Base-by-base conservation (phyloP, 1,140 invertebrate species). In the Drosophila guanche region DNA sequence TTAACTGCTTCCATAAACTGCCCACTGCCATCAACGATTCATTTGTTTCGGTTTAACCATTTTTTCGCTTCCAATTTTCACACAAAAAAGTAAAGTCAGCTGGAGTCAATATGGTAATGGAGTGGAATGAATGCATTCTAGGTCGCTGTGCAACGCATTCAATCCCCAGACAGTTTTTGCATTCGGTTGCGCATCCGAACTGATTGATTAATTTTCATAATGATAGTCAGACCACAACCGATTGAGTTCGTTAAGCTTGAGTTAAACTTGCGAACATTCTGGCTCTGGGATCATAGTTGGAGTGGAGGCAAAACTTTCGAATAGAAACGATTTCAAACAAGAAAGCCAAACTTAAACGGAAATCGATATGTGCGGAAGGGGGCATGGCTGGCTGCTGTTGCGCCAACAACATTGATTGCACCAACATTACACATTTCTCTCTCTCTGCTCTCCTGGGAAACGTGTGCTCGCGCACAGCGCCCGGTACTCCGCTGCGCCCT, bases 21-120 rank as follows among this genome's bases (percentile, higher is more conserved):
- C 16, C 50, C 50, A 8, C 33, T 33, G 4, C 27, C 58, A 66
- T 51, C 20, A 37, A 8, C 40, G 25, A 27, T 66, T 67, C 45
- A 43, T 42, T 67, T 65, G 29, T 16, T 46, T 67, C 46, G 63
- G 63, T 67, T 67, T 65, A 14, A 52, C 63, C 46, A 60, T 67
- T 53, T 67, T 37, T 22, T 23, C 7, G 14, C 59, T 59, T 45
- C 47, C 45, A 45, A 23, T 67, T 52, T 46, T 63, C 62, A 7
- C 43, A 65, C 10, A 33, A 3, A 10, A 10, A 37, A 37, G 45
- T n/a, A 25, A 53, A 53, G 58, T 48, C 63, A 53, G 59, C 37
- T 63, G 60, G 59, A 27, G 60, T 37, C 59, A 65, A 16, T 25
- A 40, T 45, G 60, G 63, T 65, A 67, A 53, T 65, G 23, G 20